Evolutionary conservation across 1,140 invertebrate species (phyloP).

Genomic region (Asbolus verrucosus): DNA sequence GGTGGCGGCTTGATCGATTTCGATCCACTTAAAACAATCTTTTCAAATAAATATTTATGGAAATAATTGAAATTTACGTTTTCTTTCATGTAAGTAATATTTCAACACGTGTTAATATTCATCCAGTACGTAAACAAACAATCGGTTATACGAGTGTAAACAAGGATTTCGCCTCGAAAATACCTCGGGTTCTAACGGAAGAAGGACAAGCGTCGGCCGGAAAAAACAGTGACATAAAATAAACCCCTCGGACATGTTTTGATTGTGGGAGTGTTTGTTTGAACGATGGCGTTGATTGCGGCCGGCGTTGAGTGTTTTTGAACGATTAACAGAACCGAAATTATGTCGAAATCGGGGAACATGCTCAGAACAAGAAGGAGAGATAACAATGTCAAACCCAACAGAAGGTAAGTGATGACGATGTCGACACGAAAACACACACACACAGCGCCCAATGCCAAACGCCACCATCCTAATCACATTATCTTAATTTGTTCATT

Average conservation of each 20-base stretch:
- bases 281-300: not conserved
- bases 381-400: conserved; percentile 76
- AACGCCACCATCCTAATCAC: not conserved
- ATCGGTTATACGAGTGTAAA: too few relatives aligned
- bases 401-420: conserved; percentile 68
- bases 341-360: conserved; percentile 53
- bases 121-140: not conserved
- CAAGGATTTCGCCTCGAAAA: too few relatives aligned
- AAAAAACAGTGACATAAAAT: conserved; percentile 25
- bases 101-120: conserved; percentile 5
- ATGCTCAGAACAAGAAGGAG: conserved; percentile 75
- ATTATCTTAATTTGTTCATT: conserved; percentile 39
- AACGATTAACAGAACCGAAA: conserved; percentile 7
- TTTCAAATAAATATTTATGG: not conserved
- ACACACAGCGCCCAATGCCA: not conserved
- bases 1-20: too few relatives aligned
- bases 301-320: conserved; percentile 4
- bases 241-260: conserved; percentile 15
- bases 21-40: too few relatives aligned
- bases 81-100: not conserved
- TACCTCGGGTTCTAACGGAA: too few relatives aligned
- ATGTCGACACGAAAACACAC: not conserved
- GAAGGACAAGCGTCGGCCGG: not conserved
- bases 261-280: conserved; percentile 8
- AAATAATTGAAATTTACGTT: too few relatives aligned